Evolutionary conservation across 2,113 vertebrate genomes (phyloP).

Genomic region (Leptosomus discolor): DNA sequence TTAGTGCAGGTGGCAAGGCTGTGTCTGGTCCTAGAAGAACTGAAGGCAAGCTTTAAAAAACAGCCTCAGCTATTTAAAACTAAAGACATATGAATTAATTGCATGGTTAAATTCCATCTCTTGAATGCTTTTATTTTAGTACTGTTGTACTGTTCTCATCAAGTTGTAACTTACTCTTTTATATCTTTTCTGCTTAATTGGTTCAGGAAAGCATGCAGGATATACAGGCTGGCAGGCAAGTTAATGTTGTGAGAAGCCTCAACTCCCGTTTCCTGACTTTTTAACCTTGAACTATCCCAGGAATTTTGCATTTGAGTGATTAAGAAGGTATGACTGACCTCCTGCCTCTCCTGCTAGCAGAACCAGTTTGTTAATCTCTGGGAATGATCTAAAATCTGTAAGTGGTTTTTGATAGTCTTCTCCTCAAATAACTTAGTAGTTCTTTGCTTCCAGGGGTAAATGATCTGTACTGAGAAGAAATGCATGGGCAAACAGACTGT

Average conservation of each 20-base stretch:
- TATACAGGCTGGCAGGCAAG: constrained; percentile 32
- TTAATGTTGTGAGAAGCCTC: constrained; percentile 63
- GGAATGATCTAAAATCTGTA: constrained; percentile 19
- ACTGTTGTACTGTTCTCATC: neutral
- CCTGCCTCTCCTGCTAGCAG: constrained; percentile 6
- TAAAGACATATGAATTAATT: neutral
- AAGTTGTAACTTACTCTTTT: neutral
- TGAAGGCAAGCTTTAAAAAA: neutral
- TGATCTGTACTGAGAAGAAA: neutral
- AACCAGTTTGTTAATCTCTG: constrained; percentile 44
- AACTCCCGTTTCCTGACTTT: constrained; percentile 36
- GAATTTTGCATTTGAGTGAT: constrained; percentile 52
- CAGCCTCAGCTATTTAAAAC: neutral
- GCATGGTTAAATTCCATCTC: neutral
- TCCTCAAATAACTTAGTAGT: neutral
- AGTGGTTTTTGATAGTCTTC: constrained; percentile 12
- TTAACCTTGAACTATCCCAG: constrained; percentile 56
- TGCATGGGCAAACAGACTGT: neutral
- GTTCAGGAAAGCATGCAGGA: constrained; percentile 18
- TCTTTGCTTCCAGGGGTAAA: constrained; percentile 8
- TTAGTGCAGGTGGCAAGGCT: neutral
- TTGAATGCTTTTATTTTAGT: neutral
- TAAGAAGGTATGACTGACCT: constrained; percentile 44
- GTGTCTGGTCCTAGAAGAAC: neutral
- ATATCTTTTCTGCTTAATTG: constrained; percentile 13